A percentile compares a stretch with the other conserved stretches of the same genome.
Conservation (phyloP, 37 sponge, comb jelly and placozoan genomes). For the Oopsacas minuta region DNA sequence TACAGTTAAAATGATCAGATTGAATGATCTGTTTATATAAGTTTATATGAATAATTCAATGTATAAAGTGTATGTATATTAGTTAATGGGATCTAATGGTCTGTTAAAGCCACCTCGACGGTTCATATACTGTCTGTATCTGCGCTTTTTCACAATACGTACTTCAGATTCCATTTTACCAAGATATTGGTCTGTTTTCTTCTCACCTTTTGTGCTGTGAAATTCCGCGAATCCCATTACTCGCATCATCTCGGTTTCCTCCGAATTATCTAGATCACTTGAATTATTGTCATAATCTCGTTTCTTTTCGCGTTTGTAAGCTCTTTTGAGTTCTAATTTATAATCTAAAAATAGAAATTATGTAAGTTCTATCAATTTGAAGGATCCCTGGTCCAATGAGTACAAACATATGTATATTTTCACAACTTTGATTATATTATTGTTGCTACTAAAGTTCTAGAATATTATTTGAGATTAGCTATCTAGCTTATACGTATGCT, state of each 20-base stretch:
- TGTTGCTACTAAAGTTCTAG: too few species aligned
- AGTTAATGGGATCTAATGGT: constrained; percentile 71
- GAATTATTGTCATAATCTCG: not conserved
- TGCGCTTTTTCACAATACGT: not conserved
- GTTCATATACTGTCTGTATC: constrained; percentile 90
- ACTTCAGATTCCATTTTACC: not conserved
- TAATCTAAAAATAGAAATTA: too few species aligned
- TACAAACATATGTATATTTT: too few species aligned
- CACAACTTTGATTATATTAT: too few species aligned
- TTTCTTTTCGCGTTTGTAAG: not conserved
- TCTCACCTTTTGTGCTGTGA: constrained; percentile 64
- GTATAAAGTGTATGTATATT: not conserved
- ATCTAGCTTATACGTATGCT: too few species aligned
- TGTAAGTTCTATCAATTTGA: too few species aligned
- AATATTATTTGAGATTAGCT: too few species aligned
- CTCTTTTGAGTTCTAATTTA: too few species aligned
- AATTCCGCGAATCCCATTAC: constrained; percentile 73
- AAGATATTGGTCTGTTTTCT: not conserved
- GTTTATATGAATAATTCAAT: not conserved
- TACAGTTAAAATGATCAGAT: not conserved
- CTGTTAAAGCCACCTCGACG: constrained; percentile 91
- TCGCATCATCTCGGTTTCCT: constrained; percentile 62
- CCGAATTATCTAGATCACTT: not conserved
- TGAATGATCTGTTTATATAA: not conserved
- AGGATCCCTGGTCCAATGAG: too few species aligned